Evolutionary conservation across 2,797 vertebrate species (phyloP).

Genomic region (Clarias platycephalus): DNA sequence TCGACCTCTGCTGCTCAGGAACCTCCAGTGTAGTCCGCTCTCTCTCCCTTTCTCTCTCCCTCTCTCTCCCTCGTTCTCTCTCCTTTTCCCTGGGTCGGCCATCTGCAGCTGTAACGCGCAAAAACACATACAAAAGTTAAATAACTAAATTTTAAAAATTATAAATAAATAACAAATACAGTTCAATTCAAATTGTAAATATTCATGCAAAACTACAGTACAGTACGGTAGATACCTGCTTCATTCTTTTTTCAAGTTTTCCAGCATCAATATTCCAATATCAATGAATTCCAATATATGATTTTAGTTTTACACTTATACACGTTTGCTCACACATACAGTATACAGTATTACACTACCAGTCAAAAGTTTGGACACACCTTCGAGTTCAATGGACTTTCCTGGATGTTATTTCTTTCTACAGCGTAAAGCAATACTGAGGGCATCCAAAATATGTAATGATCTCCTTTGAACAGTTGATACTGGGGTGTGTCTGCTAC

Average conservation of each 20-base stretch:
- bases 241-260: constrained; percentile 11
- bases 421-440: too few species aligned
- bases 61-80: constrained; percentile 62
- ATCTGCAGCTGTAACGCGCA: constrained; percentile 74
- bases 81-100: constrained; percentile 78
- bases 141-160: too few species aligned
- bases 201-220: constrained; percentile 21
- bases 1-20: constrained; percentile 87
- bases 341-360: too few species aligned
- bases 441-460: too few species aligned
- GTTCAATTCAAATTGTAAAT: background rate
- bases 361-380: too few species aligned
- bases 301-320: background rate
- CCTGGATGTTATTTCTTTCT: too few species aligned
- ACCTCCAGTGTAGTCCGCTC: constrained; percentile 88
- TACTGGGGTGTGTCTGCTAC: too few species aligned
- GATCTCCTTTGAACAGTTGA: too few species aligned
- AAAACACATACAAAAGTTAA: constrained; percentile 28
- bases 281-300: background rate
- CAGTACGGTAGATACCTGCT: background rate
- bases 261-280: constrained; percentile 19
- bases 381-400: too few species aligned
- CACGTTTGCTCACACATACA: background rate
- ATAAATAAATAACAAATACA: background rate
- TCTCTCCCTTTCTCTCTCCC: constrained; percentile 70